A percentile compares a stretch with the other conserved stretches of the same genome.
These are phyloP conservation scores for Incurvaria masculella DNA, from an alignment of 2,888 invertebrate genomes.

Conservation along the genomic window DNA sequence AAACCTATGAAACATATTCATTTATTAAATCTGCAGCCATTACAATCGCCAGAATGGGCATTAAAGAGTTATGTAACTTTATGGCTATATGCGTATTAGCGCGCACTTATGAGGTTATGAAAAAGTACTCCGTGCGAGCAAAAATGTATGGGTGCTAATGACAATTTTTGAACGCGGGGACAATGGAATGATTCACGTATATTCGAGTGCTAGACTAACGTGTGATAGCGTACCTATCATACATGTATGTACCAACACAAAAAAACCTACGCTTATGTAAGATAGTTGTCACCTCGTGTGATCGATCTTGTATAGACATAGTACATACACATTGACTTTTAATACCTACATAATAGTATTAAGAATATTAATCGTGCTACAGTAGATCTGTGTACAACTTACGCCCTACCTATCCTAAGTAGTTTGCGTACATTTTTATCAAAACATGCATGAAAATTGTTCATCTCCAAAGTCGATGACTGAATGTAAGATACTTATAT, in stretches of 20 bases:
- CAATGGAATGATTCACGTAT: no score
- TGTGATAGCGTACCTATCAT: no score
- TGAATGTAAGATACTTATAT: neutral
- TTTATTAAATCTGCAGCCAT: no score
- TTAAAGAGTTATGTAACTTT: no score
- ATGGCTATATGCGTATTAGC: no score
- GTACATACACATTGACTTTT: neutral
- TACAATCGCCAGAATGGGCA: no score
- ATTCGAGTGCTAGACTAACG: no score
- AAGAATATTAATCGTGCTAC: conserved; percentile 32
- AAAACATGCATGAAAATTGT: neutral
- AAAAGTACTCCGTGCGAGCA: no score
- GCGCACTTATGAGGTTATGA: no score
- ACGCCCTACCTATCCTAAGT: conserved; percentile 2
- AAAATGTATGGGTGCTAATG: no score
- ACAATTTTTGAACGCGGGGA: no score
- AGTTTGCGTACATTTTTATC: conserved; percentile 20
- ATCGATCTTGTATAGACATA: neutral
- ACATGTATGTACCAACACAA: neutral
- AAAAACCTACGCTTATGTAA: neutral
- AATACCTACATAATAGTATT: neutral
- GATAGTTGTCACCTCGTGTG: neutral
- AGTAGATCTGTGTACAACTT: conserved; percentile 48
- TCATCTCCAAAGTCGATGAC: neutral
- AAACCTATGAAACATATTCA: no score